Conservation (phyloP, 1,140 invertebrate species). For the Orius insidiosus region DNA sequence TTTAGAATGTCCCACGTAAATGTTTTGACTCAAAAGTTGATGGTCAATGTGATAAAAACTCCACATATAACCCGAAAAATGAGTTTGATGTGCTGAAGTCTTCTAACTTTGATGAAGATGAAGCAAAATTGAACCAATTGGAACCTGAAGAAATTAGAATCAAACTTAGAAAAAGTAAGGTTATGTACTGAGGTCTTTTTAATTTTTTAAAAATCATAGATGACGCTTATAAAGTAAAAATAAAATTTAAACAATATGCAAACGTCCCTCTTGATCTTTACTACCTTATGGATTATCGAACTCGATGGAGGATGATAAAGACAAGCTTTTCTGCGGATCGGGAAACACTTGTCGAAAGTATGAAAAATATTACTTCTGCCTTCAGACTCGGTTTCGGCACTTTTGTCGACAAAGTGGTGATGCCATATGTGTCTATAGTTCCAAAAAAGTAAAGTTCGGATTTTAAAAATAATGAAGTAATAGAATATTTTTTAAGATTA, state of each 20-base stretch:
- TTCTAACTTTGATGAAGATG: neutral
- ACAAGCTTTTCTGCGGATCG: conserved; percentile 61
- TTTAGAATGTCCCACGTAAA: too few species aligned
- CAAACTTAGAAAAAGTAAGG: conserved; percentile 4
- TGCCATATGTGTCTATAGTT: conserved; percentile 83
- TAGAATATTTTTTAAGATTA: conserved; percentile 15
- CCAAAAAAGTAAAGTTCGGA: conserved; percentile 43
- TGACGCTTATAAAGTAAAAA: conserved; percentile 45
- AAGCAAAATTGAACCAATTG: too few species aligned
- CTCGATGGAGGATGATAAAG: conserved; percentile 87
- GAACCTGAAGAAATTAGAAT: conserved; percentile 3
- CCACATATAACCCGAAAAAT: conserved; percentile 57
- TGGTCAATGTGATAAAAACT: conserved; percentile 41
- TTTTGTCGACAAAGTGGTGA: conserved; percentile 96
- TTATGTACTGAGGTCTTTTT: too few species aligned
- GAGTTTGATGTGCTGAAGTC: conserved; percentile 32
- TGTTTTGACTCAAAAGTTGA: too few species aligned
- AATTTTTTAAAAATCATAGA: conserved; percentile 42
- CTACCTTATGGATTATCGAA: conserved; percentile 90
- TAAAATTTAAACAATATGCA: conserved; percentile 68
- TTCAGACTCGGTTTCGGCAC: conserved; percentile 94
- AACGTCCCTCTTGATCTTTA: conserved; percentile 93
- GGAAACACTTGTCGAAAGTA: conserved; percentile 60
- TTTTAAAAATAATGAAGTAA: too few species aligned
- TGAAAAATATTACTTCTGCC: conserved; percentile 80